These are phyloP conservation scores for Sitta europaea DNA, from an alignment of 2,113 vertebrate genomes.

Conservation along the genomic window DNA sequence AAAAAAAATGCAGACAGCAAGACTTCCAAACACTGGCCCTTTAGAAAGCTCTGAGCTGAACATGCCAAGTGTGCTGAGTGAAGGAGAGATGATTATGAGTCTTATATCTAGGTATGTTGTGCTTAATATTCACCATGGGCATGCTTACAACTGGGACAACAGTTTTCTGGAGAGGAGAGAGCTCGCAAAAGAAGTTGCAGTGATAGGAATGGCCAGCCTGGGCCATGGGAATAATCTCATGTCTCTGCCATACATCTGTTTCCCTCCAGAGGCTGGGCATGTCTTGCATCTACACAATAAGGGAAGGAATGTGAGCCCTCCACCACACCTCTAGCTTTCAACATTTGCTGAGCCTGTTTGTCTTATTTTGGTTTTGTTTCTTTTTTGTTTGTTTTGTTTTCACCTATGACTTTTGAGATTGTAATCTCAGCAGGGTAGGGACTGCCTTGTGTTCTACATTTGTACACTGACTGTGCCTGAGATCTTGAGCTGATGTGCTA, in stretches of 20 bases:
- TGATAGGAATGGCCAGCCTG: background rate
- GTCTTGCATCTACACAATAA: background rate
- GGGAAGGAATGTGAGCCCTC: conserved; percentile 16
- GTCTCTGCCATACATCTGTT: background rate
- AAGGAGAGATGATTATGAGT: background rate
- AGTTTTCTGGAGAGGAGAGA: background rate
- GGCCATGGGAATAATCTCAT: background rate
- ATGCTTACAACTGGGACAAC: background rate
- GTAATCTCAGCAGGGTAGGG: background rate
- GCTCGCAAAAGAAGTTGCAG: background rate
- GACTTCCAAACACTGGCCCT: background rate
- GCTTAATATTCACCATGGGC: background rate
- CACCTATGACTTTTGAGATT: background rate
- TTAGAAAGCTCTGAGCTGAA: background rate
- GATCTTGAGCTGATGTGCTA: background rate
- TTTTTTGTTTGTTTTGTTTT: background rate
- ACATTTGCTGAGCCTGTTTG: conserved; percentile 30
- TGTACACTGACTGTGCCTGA: background rate
- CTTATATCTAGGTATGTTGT: background rate
- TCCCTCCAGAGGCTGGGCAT: background rate
- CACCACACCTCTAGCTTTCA: conserved; percentile 50
- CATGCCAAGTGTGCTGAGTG: background rate
- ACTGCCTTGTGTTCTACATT: background rate
- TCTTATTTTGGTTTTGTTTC: background rate
- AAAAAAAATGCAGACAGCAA: background rate